Evolutionary conservation across 2,113 vertebrate genomes (phyloP), one percentile per base, ranked within the genome.

Genomic region (Mixornis gularis): DNA sequence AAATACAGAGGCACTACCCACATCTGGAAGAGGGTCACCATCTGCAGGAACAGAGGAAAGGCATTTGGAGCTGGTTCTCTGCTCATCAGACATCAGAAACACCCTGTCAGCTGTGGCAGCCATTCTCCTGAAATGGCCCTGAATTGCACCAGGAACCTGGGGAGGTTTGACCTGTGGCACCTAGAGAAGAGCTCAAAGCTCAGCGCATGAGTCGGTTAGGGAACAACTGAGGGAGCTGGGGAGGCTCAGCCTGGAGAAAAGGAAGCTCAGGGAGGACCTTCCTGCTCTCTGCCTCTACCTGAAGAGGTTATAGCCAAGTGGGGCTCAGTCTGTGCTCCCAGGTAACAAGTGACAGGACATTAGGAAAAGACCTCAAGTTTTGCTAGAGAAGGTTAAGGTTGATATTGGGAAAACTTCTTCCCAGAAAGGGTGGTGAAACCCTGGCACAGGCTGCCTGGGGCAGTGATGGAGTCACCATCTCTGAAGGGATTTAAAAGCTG

Each of bases 1-100:
- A 99, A 99, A 97, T 99, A 99, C 71, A 99, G 98, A 43, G 99
- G 99, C 52, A 99, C 99, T 55, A 99, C 98, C 99, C 99, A 99
- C 99, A 99, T 99, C 98, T 99, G 99, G 98, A 99, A 99, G 85
- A 99, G 98, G 65, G 99, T 99, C 97, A 99, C 98, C 98, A 99
- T 98, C 99, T 99, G 97, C 63, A 96, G 96, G 64, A 95, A 83
- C 55, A 95, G 58, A 83, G 77, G 53, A 94, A 51, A 91, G 40
- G 46, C n/a, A 7, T 13, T 43, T 41, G 8, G 79, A 32, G n/a
- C 18, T 12, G 22, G 4, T 46, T 60, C 27, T 36, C n/a, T 20
- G 53, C 52, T 29, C n/a, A 13, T 19, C 38, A 17, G 13, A 20
- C 3, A 30, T 5, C 79, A 55, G 66, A 40, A 55, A 41, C 14